Conservation (phyloP, 2,797 vertebrate genomes). For the Urophycis tenuis region DNA sequence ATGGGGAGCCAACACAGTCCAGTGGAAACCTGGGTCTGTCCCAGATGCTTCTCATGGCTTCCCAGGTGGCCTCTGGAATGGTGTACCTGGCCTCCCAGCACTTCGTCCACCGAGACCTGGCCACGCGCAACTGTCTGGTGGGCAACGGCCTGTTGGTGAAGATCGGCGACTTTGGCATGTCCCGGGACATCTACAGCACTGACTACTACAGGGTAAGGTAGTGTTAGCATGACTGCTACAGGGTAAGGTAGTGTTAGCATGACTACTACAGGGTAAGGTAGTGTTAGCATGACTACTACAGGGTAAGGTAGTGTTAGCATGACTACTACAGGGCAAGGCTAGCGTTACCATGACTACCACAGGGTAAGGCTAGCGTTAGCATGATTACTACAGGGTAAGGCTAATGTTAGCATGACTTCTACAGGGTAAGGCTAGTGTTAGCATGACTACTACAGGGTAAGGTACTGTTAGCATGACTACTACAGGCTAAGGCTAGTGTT, state of each 20-base stretch:
- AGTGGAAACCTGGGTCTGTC: constrained; percentile 92
- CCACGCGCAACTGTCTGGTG: constrained; percentile 96
- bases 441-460: too few species aligned
- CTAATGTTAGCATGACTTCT: constrained; percentile 76
- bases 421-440: constrained; percentile 81
- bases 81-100: constrained; percentile 96
- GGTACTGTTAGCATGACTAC: background rate
- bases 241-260: background rate
- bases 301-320: background rate
- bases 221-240: background rate
- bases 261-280: background rate
- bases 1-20: constrained; percentile 87
- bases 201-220: constrained; percentile 97
- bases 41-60: constrained; percentile 95
- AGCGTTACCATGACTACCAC: background rate
- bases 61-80: constrained; percentile 97
- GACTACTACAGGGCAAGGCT: too few species aligned
- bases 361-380: too few species aligned
- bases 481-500: background rate
- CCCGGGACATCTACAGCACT: constrained; percentile 97
- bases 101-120: constrained; percentile 98
- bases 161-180: constrained; percentile 99
- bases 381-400: too few species aligned
- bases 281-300: background rate
- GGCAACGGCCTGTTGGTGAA: constrained; percentile 95